Conservation (phyloP, 1,140 invertebrate genomes). For the Phortica variegata region DNA sequence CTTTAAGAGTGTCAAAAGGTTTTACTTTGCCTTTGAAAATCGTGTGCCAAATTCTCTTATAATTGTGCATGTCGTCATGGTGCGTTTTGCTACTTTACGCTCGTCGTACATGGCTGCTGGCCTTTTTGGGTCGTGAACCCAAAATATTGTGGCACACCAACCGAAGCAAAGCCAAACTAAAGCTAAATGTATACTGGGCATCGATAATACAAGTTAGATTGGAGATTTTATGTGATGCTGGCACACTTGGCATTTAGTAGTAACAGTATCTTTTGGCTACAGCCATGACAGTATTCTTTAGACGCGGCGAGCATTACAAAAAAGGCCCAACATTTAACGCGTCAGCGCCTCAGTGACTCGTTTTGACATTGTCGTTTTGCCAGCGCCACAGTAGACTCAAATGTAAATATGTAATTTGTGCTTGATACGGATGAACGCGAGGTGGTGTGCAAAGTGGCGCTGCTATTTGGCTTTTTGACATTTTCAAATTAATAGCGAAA, state of each 20-base stretch:
- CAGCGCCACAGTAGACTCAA: constrained; percentile 11
- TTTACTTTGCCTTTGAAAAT: too few relatives aligned
- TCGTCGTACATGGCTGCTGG: constrained; percentile 11
- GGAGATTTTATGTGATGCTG: constrained; percentile 29
- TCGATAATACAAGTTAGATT: too few relatives aligned
- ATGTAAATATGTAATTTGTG: too few relatives aligned
- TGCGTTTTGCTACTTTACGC: too few relatives aligned
- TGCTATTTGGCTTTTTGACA: constrained; percentile 31
- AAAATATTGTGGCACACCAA: too few relatives aligned
- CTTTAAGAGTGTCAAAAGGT: neutral
- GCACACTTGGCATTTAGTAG: constrained; percentile 38
- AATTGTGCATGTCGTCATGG: too few relatives aligned
- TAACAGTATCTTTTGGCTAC: constrained; percentile 5
- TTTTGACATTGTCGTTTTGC: constrained; percentile 18
- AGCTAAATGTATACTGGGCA: too few relatives aligned
- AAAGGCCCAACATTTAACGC: constrained; percentile 44
- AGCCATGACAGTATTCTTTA: too few relatives aligned
- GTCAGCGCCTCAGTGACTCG: constrained; percentile 41
- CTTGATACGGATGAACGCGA: too few relatives aligned
- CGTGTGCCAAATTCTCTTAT: too few relatives aligned
- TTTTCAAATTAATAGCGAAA: constrained; percentile 51
- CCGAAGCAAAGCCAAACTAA: too few relatives aligned
- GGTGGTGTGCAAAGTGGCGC: too few relatives aligned
- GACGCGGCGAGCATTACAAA: constrained; percentile 15
- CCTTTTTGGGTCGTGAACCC: constrained; percentile 43